These are phyloP conservation scores for Entelurus aequoreus DNA, from an alignment of 2,113 vertebrate genomes.

Conservation along the genomic window DNA sequence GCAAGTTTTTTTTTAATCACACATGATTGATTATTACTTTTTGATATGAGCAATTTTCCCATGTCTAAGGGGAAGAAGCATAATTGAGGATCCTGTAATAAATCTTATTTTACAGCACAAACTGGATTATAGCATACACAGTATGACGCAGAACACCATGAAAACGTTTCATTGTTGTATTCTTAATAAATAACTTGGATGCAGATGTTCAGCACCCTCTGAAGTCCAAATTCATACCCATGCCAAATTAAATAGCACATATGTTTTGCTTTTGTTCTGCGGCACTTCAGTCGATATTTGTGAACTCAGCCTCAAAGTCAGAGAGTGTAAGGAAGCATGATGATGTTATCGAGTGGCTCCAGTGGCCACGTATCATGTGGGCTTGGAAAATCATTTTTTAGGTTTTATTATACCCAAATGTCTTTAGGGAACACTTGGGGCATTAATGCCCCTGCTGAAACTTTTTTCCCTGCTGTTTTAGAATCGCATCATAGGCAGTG, in stretches of 20 bases:
- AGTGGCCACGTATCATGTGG: constrained; percentile 36
- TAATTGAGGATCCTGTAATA: no score
- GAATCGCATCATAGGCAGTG: neutral
- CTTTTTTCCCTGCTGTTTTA: constrained; percentile 30
- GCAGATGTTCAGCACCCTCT: constrained; percentile 2
- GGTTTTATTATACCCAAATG: constrained; percentile 53
- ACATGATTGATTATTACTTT: no score
- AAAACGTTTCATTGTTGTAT: neutral
- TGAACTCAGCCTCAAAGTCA: constrained; percentile 39
- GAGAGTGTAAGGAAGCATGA: constrained; percentile 36
- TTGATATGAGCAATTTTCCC: no score
- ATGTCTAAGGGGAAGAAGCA: no score
- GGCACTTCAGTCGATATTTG: constrained; percentile 38
- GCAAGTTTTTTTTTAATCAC: no score
- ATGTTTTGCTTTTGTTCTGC: constrained; percentile 43
- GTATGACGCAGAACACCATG: no score
- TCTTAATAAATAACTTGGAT: constrained; percentile 10
- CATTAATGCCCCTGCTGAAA: constrained; percentile 32
- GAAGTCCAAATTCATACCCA: constrained; percentile 5
- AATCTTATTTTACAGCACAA: no score
- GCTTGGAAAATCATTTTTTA: constrained; percentile 40
- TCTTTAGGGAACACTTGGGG: constrained; percentile 49
- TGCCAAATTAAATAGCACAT: constrained; percentile 31
- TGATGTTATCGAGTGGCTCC: constrained; percentile 51
- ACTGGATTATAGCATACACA: no score